phyloP scores from a whole-genome alignment of 37 sponge, comb jelly and placozoan genomes.

The Tethya wilhelma region DNA sequence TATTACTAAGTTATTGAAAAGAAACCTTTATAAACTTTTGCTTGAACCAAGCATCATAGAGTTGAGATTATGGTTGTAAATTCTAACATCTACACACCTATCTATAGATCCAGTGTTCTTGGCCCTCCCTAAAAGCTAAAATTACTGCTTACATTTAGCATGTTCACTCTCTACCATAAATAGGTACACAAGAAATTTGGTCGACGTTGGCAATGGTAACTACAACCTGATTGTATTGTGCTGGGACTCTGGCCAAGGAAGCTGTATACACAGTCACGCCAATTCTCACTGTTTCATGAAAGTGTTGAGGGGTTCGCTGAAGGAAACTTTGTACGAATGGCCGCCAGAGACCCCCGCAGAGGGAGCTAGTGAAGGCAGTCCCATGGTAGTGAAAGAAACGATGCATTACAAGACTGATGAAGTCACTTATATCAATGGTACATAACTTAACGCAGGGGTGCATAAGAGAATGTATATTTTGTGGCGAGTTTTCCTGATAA shows the following conservation, averaged over 20 bases:
- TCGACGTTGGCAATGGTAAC: constrained; percentile 84
- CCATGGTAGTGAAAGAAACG: background rate
- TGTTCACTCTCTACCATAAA: too few relatives aligned
- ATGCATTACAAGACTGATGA: constrained; percentile 24
- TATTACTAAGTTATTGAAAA: background rate
- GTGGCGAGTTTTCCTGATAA: too few relatives aligned
- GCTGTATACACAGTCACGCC: constrained; percentile 87
- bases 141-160: background rate
- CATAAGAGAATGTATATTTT: too few relatives aligned
- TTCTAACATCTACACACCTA: background rate
- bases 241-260: constrained; percentile 92
- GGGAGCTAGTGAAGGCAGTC: background rate
- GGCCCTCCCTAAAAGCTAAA: background rate
- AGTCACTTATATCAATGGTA: constrained; percentile 88
- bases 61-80: background rate
- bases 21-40: background rate
- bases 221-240: constrained; percentile 92
- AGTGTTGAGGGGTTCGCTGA: constrained; percentile 70
- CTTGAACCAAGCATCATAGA: background rate
- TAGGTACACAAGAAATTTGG: constrained; percentile 94
- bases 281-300: constrained; percentile 95
- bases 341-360: constrained; percentile 23
- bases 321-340: constrained; percentile 79
- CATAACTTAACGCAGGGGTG: too few relatives aligned
- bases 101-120: background rate